Base-by-base conservation (phyloP, 2,113 vertebrate genomes). In the Terrapene triunguis region DNA sequence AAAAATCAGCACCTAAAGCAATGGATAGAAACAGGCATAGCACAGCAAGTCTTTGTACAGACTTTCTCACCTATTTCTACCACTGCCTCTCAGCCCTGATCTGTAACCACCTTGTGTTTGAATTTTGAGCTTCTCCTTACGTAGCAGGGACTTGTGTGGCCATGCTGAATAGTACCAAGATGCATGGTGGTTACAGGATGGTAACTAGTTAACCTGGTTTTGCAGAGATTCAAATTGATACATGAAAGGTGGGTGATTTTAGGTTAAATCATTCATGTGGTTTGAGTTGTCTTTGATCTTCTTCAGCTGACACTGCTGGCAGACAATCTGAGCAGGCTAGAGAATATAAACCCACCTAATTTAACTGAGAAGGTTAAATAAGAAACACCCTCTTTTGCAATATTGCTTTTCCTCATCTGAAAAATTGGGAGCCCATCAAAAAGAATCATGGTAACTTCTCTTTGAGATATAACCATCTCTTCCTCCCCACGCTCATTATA, bases 371-470 rank as follows among this genome's bases (percentile, higher is more conserved):
- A 92, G 65, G 74, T 87, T 88, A 95, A 89, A 42, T 12, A 80
- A 4, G 32, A 53, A 95, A 95, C 90, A 35, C 5, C 2, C 3
- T 57, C 51, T 90, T 88, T 53, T 83, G 12, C 90, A 87, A 21
- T 93, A 89, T 93, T 97, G 93, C 62, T 89, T 97, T 95, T 96
- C 91, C 92, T 93, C 50, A 74, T 94, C 65, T 91, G 81, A 89
- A 94, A 89, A 89, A 91, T 74, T 93, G 32, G 5, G 50, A 92
- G 79, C 47, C 95, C 96, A 94, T 97, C 94, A 96, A 80, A 65
- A 97, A 93, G 89, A 96, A 88, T 79, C 83, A 87, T 79, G 59
- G 57, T 0, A 1, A 96, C 92, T 96, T 88, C 85, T 96, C 80
- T 92, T 94, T 91, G 87, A 93, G 72, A 91, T 94, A 82, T 42